Evolutionary conservation across 2,113 vertebrate genomes (phyloP).

Genomic region (Colossoma macropomum): DNA sequence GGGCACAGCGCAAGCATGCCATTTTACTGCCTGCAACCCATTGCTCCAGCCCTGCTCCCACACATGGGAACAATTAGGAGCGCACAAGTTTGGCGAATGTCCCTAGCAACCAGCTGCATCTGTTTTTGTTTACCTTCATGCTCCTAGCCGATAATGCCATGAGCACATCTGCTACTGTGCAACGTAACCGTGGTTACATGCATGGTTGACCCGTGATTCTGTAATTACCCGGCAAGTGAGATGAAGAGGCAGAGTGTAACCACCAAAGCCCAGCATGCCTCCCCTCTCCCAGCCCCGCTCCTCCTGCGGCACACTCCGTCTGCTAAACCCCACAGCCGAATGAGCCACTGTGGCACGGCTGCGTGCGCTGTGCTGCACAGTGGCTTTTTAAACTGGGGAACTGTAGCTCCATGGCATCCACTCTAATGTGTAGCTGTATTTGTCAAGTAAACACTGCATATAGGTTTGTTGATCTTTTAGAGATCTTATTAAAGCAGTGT

Average conservation of each 20-base stretch:
- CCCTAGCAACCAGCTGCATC: slow-evolving; percentile 80
- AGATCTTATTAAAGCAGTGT: neutral
- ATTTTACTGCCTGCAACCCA: slow-evolving; percentile 61
- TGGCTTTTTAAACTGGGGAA: neutral
- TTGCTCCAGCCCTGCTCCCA: slow-evolving; percentile 65
- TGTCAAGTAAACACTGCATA: neutral
- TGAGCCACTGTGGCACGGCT: neutral
- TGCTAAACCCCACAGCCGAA: neutral
- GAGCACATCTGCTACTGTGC: slow-evolving; percentile 85
- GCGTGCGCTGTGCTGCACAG: neutral
- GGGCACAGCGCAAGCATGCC: slow-evolving; percentile 67
- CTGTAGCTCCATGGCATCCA: neutral
- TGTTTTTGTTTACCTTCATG: slow-evolving; percentile 83
- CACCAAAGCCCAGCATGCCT: slow-evolving; percentile 66
- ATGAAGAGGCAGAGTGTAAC: slow-evolving; percentile 77
- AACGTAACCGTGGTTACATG: slow-evolving; percentile 80
- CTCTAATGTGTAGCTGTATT: neutral
- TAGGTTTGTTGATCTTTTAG: neutral
- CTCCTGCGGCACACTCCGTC: slow-evolving; percentile 61
- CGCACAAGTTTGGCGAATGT: slow-evolving; percentile 74
- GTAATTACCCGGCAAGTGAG: slow-evolving; percentile 79
- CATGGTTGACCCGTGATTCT: slow-evolving; percentile 82
- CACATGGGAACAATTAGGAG: slow-evolving; percentile 80
- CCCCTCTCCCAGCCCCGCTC: slow-evolving; percentile 33
- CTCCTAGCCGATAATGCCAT: slow-evolving; percentile 74